These are phyloP conservation scores for Neolamprologus brichardi DNA, from an alignment of 2,113 vertebrate genomes.

Conservation along the genomic window DNA sequence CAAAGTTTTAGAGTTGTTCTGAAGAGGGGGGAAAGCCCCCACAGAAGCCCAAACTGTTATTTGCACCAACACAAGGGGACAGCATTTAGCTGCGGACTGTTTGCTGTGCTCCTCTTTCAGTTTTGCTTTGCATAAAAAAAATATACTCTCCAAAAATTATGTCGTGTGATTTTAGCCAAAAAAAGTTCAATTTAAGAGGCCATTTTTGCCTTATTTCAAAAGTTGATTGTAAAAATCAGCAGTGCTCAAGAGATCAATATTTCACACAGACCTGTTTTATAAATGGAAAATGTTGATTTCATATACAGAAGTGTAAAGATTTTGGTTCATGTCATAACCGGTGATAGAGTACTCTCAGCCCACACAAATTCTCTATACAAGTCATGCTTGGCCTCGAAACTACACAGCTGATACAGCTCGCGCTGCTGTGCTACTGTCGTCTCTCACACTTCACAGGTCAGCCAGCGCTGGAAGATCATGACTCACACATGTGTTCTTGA, in stretches of 20 bases:
- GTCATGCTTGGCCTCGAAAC: not conserved
- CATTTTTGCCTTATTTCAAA: not conserved
- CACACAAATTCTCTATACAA: not conserved
- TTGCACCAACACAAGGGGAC: slow-evolving; percentile 44
- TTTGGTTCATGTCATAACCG: not conserved
- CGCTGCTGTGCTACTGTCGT: not conserved
- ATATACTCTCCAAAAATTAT: fast-evolving
- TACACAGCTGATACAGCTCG: not conserved
- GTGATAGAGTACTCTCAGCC: not conserved
- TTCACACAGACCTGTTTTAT: not conserved
- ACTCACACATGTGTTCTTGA: not conserved
- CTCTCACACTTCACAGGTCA: not conserved
- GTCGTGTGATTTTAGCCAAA: not conserved
- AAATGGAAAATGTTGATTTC: not conserved
- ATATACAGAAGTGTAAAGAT: not conserved
- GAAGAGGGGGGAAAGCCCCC: not conserved
- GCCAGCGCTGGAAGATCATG: slow-evolving; percentile 30
- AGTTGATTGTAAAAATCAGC: not conserved
- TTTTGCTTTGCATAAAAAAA: not conserved
- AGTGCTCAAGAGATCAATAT: not conserved
- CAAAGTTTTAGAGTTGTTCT: not conserved
- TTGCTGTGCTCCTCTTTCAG: not conserved
- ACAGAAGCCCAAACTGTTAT: not conserved
- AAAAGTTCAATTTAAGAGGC: not conserved
- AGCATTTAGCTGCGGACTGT: slow-evolving; percentile 37